These are phyloP conservation scores for Gymnodraco acuticeps DNA, from an alignment of 2,797 vertebrate genomes.

Conservation along the genomic window DNA sequence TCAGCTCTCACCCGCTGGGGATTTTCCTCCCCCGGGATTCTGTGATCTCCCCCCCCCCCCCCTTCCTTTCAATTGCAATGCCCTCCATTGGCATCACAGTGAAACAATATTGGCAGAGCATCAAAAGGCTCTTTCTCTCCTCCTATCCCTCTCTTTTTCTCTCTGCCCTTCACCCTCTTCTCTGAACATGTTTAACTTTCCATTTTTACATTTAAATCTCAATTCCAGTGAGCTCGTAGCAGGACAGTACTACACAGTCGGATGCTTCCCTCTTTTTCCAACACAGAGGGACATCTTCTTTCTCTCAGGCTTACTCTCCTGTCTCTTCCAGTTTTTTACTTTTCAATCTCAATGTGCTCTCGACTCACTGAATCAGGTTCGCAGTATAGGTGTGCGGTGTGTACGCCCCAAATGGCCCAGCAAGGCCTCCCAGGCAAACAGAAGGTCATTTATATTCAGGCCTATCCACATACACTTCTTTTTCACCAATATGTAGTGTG, in stretches of 20 bases:
- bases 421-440: constrained; percentile 29
- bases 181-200: constrained; percentile 31
- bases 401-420: constrained; percentile 19
- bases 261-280: constrained; percentile 9
- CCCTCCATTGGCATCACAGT: constrained; percentile 54
- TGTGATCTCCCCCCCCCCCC: constrained; percentile 52
- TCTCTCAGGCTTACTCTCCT: constrained; percentile 30
- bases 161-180: constrained; percentile 39
- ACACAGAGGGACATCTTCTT: background rate
- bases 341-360: constrained; percentile 57
- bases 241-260: background rate
- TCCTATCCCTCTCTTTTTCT: constrained; percentile 13
- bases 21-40: constrained; percentile 62
- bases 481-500: background rate
- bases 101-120: constrained; percentile 62
- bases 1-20: constrained; percentile 58
- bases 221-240: constrained; percentile 19
- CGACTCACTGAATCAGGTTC: constrained; percentile 34
- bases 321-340: constrained; percentile 31
- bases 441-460: constrained; percentile 42
- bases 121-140: constrained; percentile 50
- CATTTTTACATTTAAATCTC: constrained; percentile 8
- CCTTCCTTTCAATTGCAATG: constrained; percentile 64
- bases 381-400: constrained; percentile 41
- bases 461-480: constrained; percentile 7